Evolutionary conservation across 2,113 vertebrate species (phyloP).

Genomic region (Sterrhoptilus dennistouni): DNA sequence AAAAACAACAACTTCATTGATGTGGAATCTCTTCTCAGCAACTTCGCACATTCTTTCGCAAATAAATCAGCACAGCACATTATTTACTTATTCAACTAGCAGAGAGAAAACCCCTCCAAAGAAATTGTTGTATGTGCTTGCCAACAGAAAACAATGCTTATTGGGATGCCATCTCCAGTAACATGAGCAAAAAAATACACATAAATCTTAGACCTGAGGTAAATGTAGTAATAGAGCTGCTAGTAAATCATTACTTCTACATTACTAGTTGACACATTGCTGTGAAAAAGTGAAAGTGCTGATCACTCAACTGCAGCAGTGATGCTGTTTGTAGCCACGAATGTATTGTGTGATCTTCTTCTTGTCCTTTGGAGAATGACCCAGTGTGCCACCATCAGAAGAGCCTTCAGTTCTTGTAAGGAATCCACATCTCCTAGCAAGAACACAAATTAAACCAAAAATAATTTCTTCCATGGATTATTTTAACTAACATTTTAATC

Average conservation of each 20-base stretch:
- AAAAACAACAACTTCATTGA: background rate
- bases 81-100: background rate
- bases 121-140: background rate
- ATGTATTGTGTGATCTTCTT: background rate
- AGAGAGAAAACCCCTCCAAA: background rate
- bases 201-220: background rate
- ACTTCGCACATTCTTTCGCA: background rate
- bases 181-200: background rate
- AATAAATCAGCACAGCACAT: background rate
- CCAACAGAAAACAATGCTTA: background rate
- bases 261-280: background rate
- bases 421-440: background rate
- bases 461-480: slow-evolving; percentile 37
- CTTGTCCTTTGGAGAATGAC: fast-evolving
- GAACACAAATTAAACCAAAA: background rate
- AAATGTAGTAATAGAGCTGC: background rate
- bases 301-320: background rate
- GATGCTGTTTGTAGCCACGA: background rate
- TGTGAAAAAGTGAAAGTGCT: background rate
- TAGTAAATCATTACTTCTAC: background rate
- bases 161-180: background rate
- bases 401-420: background rate
- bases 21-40: background rate
- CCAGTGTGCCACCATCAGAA: background rate
- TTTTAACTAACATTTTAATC: slow-evolving; percentile 43